Evolutionary conservation across 92 coral and sea anemone species (phyloP).

Genomic region (Plumapathes pennacea): DNA sequence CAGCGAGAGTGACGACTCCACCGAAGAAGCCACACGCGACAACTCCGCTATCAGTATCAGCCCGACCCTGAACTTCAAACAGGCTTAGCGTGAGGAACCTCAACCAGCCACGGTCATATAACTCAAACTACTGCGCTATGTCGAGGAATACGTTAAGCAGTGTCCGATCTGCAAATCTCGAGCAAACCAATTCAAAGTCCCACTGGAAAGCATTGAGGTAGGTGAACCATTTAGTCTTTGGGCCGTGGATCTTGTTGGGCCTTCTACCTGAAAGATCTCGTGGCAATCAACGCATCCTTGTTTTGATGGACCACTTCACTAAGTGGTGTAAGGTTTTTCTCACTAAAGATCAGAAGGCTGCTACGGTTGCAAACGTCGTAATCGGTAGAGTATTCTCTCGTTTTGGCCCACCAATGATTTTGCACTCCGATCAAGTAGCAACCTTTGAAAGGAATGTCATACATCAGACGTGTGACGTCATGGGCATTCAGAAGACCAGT

Average conservation of each 20-base stretch:
- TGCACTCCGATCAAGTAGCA: constrained; percentile 45
- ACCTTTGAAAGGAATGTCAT: constrained; percentile 38
- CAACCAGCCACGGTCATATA: constrained; percentile 20
- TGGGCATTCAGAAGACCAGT: constrained; percentile 41
- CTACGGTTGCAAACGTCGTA: constrained; percentile 22
- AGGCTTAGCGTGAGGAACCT: too few relatives aligned
- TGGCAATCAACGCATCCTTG: constrained; percentile 30
- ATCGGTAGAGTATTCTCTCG: constrained; percentile 16
- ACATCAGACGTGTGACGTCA: constrained; percentile 39
- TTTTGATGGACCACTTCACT: constrained; percentile 20
- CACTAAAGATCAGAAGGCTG: constrained; percentile 30
- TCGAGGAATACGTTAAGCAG: constrained; percentile 19
- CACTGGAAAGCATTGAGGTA: constrained; percentile 8
- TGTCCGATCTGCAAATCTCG: constrained; percentile 21
- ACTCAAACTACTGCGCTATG: constrained; percentile 12
- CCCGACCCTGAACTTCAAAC: too few relatives aligned
- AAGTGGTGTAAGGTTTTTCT: constrained; percentile 27
- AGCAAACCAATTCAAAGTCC: neutral
- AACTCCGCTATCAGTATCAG: too few relatives aligned
- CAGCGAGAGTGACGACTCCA: constrained; percentile 23
- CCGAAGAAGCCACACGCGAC: too few relatives aligned
- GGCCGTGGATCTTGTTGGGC: constrained; percentile 32
- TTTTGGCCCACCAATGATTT: constrained; percentile 17
- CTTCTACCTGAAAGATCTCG: constrained; percentile 23
- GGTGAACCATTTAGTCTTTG: constrained; percentile 19